phyloP scores from a whole-genome alignment of 2,797 vertebrate species.

The Acomys russatus region DNA sequence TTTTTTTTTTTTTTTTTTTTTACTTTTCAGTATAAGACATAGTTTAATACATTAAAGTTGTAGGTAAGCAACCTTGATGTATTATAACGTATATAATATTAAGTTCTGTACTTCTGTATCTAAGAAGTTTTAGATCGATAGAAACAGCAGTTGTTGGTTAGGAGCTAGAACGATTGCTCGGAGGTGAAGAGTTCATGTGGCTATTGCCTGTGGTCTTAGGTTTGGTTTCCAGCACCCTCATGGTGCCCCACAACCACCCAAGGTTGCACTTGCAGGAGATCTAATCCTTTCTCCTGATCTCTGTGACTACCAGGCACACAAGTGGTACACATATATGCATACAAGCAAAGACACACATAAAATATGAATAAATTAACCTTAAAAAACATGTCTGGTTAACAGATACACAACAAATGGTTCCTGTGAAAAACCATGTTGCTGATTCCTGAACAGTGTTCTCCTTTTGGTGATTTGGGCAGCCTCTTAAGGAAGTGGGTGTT shows the following conservation, averaged over 20 bases:
- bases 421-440: background rate
- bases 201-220: background rate
- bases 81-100: background rate
- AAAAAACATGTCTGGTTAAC: background rate
- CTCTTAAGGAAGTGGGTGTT: background rate
- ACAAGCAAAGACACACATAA: background rate
- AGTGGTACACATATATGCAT: background rate
- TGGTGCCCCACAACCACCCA: no score
- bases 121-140: background rate
- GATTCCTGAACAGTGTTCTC: background rate
- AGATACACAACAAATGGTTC: background rate
- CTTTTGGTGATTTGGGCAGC: background rate
- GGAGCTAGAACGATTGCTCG: background rate
- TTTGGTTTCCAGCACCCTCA: background rate
- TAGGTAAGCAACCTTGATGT: background rate
- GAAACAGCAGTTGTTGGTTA: background rate
- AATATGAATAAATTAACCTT: background rate
- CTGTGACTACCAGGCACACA: background rate
- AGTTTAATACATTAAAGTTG: background rate
- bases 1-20: constrained; percentile 40
- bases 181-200: background rate
- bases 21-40: constrained; percentile 20
- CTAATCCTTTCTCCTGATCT: background rate
- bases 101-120: background rate
- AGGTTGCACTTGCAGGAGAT: background rate